Evolutionary conservation across 2,113 vertebrate genomes (phyloP).

Genomic region (Epinephelus fuscoguttatus): DNA sequence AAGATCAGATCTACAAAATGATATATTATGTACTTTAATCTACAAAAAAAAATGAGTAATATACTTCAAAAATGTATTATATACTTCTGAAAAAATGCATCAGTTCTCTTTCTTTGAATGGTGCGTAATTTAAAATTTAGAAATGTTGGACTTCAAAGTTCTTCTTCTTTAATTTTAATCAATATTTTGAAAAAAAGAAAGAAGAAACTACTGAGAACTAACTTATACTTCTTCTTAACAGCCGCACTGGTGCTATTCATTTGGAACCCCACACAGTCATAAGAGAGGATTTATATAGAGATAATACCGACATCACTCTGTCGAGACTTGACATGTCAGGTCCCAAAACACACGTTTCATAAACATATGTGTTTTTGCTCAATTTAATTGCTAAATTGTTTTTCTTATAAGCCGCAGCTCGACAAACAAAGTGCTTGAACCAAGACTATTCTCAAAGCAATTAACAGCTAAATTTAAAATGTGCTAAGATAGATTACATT

Average conservation of each 20-base stretch:
- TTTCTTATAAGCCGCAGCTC: background rate
- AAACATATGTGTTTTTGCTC: slow-evolving; percentile 48
- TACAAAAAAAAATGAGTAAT: slow-evolving; percentile 9
- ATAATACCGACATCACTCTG: slow-evolving; percentile 24
- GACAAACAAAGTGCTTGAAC: background rate
- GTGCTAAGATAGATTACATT: slow-evolving; percentile 50
- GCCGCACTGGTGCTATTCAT: slow-evolving; percentile 18
- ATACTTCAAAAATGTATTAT: background rate
- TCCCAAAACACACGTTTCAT: slow-evolving; percentile 22
- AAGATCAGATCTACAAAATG: slow-evolving; percentile 30
- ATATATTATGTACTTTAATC: slow-evolving; percentile 19
- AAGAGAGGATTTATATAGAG: slow-evolving; percentile 39
- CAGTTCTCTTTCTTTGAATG: slow-evolving; percentile 5
- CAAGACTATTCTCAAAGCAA: slow-evolving; percentile 45
- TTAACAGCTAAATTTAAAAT: slow-evolving; percentile 45
- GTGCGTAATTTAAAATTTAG: background rate
- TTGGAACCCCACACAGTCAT: slow-evolving; percentile 4
- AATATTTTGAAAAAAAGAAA: background rate
- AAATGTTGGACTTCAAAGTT: background rate
- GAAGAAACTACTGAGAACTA: background rate
- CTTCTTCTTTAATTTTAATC: slow-evolving; percentile 17
- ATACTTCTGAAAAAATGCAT: background rate
- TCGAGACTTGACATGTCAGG: slow-evolving; percentile 46
- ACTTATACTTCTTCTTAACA: background rate
- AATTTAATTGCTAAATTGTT: slow-evolving; percentile 49